Percentiles rank a stretch among this genome's conserved stretches.
These are phyloP conservation scores for Delichon dasypus DNA, from an alignment of 2,797 vertebrate genomes.

Conservation along the genomic window DNA sequence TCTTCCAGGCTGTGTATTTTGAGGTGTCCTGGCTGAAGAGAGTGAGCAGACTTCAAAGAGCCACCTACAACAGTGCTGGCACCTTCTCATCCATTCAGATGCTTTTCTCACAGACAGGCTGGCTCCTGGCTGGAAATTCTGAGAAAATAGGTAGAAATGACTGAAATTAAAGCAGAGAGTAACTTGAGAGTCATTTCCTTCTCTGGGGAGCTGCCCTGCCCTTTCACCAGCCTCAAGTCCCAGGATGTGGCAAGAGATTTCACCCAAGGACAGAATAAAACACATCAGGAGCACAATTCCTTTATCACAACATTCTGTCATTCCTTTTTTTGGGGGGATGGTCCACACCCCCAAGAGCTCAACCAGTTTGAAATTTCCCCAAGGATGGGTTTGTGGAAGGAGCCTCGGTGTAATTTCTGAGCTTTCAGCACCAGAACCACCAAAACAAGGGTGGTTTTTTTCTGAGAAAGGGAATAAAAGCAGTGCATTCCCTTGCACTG, in stretches of 20 bases:
- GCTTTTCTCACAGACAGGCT: conserved; percentile 8
- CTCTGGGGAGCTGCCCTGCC: not conserved
- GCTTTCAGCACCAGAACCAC: not conserved
- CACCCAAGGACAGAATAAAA: not conserved
- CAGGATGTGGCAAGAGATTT: not conserved
- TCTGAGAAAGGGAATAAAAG: not conserved
- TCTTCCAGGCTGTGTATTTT: not conserved
- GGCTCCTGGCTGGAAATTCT: conserved; percentile 30
- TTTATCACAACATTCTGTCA: not conserved
- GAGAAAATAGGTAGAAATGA: not conserved
- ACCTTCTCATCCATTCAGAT: not conserved
- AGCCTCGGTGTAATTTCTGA: accelerated
- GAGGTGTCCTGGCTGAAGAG: not conserved
- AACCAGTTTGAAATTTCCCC: not conserved
- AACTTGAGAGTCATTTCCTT: not conserved
- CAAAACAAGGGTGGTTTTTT: not conserved
- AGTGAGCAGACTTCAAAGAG: not conserved
- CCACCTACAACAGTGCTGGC: conserved; percentile 18
- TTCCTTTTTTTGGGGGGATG: too few species aligned
- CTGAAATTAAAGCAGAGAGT: not conserved
- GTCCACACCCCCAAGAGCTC: not conserved
- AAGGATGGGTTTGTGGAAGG: not conserved
- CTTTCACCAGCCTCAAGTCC: not conserved
- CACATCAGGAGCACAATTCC: not conserved
- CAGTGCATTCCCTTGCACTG: not conserved